phyloP scores from a whole-genome alignment of 2,888 invertebrate genomes.

The Melipona beecheii region DNA sequence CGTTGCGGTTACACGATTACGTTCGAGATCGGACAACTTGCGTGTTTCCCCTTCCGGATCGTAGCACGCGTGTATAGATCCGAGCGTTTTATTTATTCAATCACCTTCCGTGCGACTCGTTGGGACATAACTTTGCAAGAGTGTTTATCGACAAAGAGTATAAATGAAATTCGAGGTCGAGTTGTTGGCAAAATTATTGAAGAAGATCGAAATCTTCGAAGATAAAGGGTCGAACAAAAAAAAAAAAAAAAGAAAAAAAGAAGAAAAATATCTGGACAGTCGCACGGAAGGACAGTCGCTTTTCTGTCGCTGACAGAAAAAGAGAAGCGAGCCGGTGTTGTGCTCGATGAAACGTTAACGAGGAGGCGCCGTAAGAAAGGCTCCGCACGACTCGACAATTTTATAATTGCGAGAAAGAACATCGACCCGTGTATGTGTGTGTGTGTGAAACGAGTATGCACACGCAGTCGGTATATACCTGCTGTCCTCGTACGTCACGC shows the following conservation, averaged over 20 bases:
- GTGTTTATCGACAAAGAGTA: too few relatives aligned
- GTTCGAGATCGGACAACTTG: neutral
- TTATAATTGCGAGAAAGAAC: conserved; percentile 55
- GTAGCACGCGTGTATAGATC: too few relatives aligned
- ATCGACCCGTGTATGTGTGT: conserved; percentile 16
- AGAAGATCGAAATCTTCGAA: too few relatives aligned
- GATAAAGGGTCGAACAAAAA: too few relatives aligned
- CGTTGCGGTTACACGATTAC: neutral
- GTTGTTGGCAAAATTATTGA: too few relatives aligned
- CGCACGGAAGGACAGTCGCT: conserved; percentile 4
- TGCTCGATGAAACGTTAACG: conserved; percentile 48
- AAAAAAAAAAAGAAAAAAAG: neutral
- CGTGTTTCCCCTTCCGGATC: neutral
- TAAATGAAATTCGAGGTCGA: too few relatives aligned
- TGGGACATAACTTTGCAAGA: neutral
- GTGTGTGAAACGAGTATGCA: too few relatives aligned
- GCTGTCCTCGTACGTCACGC: conserved; percentile 21
- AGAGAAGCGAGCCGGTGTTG: conserved; percentile 25
- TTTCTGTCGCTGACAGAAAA: conserved; percentile 1
- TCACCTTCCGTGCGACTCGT: neutral
- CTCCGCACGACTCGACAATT: conserved; percentile 44
- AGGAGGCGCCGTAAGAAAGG: conserved; percentile 40
- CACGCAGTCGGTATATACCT: neutral
- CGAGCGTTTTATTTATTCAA: too few relatives aligned
- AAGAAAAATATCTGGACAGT: too few relatives aligned